Percentiles rank a stretch among this genome's conserved stretches.
phyloP scores from a whole-genome alignment of 2,113 vertebrate genomes.

The Felis chaus region DNA sequence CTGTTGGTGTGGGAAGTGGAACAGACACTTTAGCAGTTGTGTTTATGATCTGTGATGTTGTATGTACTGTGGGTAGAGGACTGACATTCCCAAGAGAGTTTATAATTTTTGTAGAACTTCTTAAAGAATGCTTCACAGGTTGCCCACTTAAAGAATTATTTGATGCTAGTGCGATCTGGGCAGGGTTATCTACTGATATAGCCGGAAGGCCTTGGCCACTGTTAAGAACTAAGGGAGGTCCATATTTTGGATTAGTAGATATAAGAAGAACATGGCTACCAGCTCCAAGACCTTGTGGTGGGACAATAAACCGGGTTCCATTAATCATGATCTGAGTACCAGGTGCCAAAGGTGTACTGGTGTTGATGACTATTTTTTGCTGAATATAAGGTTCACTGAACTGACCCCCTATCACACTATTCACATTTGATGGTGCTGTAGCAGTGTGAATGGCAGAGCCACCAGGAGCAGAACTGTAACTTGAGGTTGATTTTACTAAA shows the following conservation, averaged over 20 bases:
- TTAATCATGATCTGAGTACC: conserved; percentile 97
- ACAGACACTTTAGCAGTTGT: conserved; percentile 80
- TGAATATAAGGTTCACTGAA: conserved; percentile 86
- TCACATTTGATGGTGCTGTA: conserved; percentile 72
- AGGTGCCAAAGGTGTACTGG: conserved; percentile 91
- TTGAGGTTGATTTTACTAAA: conserved; percentile 77
- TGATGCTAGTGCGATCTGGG: conserved; percentile 79
- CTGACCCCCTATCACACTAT: conserved; percentile 74
- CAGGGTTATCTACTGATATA: conserved; percentile 67
- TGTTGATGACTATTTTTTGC: conserved; percentile 96
- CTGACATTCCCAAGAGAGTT: conserved; percentile 85
- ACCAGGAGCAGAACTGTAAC: conserved; percentile 64
- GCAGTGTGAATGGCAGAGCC: conserved; percentile 72
- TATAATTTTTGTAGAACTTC: conserved; percentile 87
- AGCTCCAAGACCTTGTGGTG: conserved; percentile 94
- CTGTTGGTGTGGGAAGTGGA: conserved; percentile 70
- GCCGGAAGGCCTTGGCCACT: conserved; percentile 75
- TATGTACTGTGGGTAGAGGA: conserved; percentile 86
- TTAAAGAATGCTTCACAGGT: conserved; percentile 79
- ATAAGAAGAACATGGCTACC: conserved; percentile 96
- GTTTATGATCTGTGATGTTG: conserved; percentile 85
- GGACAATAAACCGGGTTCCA: conserved; percentile 93
- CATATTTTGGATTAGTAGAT: conserved; percentile 87
- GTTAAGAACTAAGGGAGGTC: conserved; percentile 78
- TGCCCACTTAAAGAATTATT: conserved; percentile 79